Evolutionary conservation across 2,888 invertebrate genomes (phyloP).

Genomic region (Eupithecia pulchellata): DNA sequence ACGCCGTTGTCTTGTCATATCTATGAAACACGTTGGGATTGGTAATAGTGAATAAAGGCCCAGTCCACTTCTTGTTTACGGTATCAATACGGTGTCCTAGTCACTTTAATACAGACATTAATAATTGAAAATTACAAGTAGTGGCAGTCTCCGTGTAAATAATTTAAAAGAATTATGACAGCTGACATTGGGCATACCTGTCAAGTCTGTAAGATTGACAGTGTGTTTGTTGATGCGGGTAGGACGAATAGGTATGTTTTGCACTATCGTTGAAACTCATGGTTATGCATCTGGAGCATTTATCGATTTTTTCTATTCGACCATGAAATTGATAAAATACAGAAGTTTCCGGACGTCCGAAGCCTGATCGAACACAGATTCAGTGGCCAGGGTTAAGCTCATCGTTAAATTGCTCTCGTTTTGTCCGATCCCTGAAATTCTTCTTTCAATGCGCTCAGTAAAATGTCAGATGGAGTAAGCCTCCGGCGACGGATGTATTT

Average conservation of each 20-base stretch:
- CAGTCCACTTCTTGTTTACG: not conserved
- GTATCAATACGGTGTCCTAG: not conserved
- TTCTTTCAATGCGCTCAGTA: not conserved
- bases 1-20: too few species aligned
- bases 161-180: not conserved
- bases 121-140: not conserved
- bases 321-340: not conserved
- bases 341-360: not conserved
- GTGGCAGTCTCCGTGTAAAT: not conserved
- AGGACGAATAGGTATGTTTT: not conserved
- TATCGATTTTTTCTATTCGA: not conserved
- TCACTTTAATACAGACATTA: not conserved
- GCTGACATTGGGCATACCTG: not conserved
- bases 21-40: too few species aligned
- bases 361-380: not conserved
- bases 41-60: too few species aligned
- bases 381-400: not conserved
- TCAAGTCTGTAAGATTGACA: not conserved
- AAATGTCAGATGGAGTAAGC: not conserved
- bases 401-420: not conserved
- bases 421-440: not conserved
- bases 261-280: conserved; percentile 1
- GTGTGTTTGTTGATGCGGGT: conserved; percentile 11
- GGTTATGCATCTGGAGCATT: not conserved
- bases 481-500: too few species aligned